phyloP scores from a whole-genome alignment of 2,113 vertebrate genomes.

The Phrynosoma blainvillii region DNA sequence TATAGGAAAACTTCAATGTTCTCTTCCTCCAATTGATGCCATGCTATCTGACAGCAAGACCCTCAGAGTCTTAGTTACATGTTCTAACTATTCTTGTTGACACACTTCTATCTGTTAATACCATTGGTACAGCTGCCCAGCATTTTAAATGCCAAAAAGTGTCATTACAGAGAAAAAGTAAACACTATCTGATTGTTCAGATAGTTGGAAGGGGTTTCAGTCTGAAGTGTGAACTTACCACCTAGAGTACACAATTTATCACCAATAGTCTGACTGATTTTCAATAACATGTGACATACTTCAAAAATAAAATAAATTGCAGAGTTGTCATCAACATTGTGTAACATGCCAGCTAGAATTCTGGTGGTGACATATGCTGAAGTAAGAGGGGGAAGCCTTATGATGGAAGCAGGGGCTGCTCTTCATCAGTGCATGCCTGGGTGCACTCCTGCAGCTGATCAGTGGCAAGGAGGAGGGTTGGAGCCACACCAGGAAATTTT shows the following conservation, averaged over 20 bases:
- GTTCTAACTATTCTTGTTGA: slow-evolving; percentile 10
- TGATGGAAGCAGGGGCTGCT: no score
- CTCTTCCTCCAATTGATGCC: background rate
- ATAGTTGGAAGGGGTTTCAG: slow-evolving; percentile 2
- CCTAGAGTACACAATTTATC: slow-evolving; percentile 16
- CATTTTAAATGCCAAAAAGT: slow-evolving; percentile 22
- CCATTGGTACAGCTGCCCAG: background rate
- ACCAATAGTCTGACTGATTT: slow-evolving; percentile 4
- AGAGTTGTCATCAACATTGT: slow-evolving; percentile 9
- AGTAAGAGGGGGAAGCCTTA: no score
- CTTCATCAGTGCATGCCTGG: no score
- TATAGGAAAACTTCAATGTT: slow-evolving; percentile 23
- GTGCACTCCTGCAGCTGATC: no score
- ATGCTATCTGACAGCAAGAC: slow-evolving; percentile 6
- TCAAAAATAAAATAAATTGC: background rate
- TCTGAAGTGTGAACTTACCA: background rate
- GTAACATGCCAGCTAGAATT: background rate
- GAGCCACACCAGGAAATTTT: no score
- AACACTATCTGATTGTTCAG: slow-evolving; percentile 18
- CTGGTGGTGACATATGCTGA: no score
- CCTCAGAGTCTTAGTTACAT: slow-evolving; percentile 36
- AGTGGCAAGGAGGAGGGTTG: no score
- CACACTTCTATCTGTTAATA: slow-evolving; percentile 26
- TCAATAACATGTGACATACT: slow-evolving; percentile 26
- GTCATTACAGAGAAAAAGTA: slow-evolving; percentile 31